phyloP scores from a whole-genome alignment of 2,113 vertebrate genomes.

The Syrrhaptes paradoxus region DNA sequence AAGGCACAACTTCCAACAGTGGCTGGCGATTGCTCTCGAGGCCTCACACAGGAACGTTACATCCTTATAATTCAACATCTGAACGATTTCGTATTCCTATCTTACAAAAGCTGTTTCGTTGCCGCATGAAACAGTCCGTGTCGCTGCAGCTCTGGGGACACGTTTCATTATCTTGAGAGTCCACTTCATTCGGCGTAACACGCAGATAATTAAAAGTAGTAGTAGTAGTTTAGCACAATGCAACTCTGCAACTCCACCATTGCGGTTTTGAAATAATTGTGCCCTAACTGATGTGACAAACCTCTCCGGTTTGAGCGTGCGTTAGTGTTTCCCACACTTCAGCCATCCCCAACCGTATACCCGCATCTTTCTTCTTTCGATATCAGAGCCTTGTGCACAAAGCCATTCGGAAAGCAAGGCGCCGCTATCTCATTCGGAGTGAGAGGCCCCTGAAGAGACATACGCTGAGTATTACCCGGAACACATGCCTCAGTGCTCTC shows the following conservation, averaged over 20 bases:
- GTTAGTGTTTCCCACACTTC: background rate
- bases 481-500: background rate
- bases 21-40: background rate
- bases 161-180: background rate
- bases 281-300: background rate
- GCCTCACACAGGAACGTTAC: background rate
- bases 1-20: background rate
- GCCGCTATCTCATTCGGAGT: conserved; percentile 16
- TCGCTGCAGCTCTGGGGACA: background rate
- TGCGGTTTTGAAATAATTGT: background rate
- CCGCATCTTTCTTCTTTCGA: background rate
- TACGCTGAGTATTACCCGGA: background rate
- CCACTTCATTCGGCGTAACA: background rate
- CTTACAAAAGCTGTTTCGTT: background rate
- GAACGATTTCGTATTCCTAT: rapidly evolving
- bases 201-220: background rate
- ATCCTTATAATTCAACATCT: background rate
- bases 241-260: background rate
- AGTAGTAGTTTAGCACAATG: background rate
- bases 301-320: background rate
- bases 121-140: background rate
- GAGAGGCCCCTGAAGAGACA: conserved; percentile 51
- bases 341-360: background rate
- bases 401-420: background rate
- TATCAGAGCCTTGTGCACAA: background rate